Base-by-base conservation (phyloP, 23 tunicate species). In the Ciona savignyi region DNA sequence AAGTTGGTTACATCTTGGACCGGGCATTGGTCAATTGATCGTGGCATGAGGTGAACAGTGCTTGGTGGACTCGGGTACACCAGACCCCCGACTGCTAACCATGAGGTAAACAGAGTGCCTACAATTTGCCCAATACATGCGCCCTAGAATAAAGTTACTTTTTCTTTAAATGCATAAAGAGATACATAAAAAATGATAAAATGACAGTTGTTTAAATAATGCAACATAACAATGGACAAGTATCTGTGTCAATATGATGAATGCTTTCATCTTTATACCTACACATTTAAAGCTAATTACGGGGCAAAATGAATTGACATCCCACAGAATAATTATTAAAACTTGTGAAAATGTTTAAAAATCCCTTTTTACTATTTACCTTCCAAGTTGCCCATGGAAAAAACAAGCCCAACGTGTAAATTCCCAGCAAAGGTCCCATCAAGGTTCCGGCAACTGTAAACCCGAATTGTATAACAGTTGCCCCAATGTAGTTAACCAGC, bases 351-450 rank as follows among this genome's bases (percentile, higher is more conserved):
- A n/a, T n/a, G n/a, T n/a, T n/a, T n/a, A n/a, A n/a, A n/a, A n/a
- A n/a, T n/a, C n/a, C n/a, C n/a, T n/a, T 11, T 15, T 15, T 19
- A 29, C 4, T 24, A 74, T 24, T 48, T 75, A 82, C 87, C 71
- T 75, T 75, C 0, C 79, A 32, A 25, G 42, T 75, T 24, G 75
- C 60, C 83, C 83, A 85, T 22, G 91, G 91, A 42, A 72, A 35
- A 32, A 85, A 85, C 25, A 78, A 32, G 1, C 84, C 91, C 1
- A 85, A 79, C 20, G 84, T 78, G 34, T 30, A 85, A 0, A 85
- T 79, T n/a, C 83, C 91, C 0, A 78, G 51, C n/a, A 78, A 15
- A 2, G 91, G 91, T 4, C 79, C 74, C 23, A 26, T 60, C 1
- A 85, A 27, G 1, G 70, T 24, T 9, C 84, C 83, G 30, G 27